phyloP scores from a whole-genome alignment of 2,888 invertebrate genomes.

The Thecocarcelia acutangulata region DNA sequence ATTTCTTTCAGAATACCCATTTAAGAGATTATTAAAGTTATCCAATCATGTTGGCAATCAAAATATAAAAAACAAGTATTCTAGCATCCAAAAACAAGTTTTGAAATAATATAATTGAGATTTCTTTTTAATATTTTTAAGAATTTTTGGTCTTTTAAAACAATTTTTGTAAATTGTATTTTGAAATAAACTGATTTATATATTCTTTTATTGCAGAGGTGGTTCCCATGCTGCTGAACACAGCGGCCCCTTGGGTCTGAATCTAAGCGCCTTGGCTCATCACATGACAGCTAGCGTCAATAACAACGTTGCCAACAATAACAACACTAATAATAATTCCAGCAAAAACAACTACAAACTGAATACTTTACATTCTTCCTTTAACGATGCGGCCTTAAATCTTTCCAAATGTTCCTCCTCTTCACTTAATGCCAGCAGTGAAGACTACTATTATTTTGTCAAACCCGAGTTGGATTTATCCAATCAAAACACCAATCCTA shows the following conservation, averaged over 20 bases:
- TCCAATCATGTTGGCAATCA: too few species aligned
- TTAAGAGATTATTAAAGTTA: too few species aligned
- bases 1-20: too few species aligned
- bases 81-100: too few species aligned
- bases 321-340: conserved; percentile 71
- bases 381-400: conserved; percentile 76
- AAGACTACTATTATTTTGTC: conserved; percentile 78
- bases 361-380: conserved; percentile 71
- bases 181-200: too few species aligned
- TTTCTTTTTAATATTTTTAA: too few species aligned
- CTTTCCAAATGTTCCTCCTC: conserved; percentile 77
- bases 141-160: too few species aligned
- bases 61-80: too few species aligned
- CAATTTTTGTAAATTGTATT: too few species aligned
- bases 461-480: conserved; percentile 78
- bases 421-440: conserved; percentile 72
- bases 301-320: conserved; percentile 68
- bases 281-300: conserved; percentile 68
- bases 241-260: conserved; percentile 71
- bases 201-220: conserved; percentile 75
- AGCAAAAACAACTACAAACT: conserved; percentile 67
- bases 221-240: conserved; percentile 77
- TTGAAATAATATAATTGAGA: too few species aligned
- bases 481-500: conserved; percentile 69
- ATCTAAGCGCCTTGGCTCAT: conserved; percentile 75